phyloP scores from a whole-genome alignment of 1,140 invertebrate species.

The Elymnias hypermnestra region DNA sequence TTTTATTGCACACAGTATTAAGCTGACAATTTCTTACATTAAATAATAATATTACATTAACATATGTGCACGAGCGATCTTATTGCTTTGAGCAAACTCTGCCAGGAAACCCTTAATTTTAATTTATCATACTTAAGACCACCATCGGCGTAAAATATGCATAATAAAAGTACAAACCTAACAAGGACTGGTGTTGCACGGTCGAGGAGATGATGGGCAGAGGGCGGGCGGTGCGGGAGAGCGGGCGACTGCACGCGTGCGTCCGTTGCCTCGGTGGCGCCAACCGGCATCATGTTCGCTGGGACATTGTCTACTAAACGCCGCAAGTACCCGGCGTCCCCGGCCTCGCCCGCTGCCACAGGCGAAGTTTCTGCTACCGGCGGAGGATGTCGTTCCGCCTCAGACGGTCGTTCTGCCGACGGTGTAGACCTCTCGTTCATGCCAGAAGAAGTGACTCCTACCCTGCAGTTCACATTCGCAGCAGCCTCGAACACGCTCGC shows the following conservation, averaged over 20 bases:
- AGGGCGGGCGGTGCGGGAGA: conserved; percentile 53
- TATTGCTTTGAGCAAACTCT: too few relatives aligned
- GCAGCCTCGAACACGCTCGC: conserved; percentile 45
- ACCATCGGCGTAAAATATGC: too few relatives aligned
- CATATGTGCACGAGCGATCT: too few relatives aligned
- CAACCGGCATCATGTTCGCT: conserved; percentile 40
- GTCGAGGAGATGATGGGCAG: conserved; percentile 45
- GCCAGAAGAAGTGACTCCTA: conserved; percentile 15
- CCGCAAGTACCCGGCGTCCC: conserved; percentile 25
- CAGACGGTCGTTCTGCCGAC: conserved; percentile 18
- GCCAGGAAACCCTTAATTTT: too few relatives aligned
- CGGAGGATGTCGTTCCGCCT: conserved; percentile 11
- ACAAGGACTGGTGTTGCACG: conserved; percentile 55
- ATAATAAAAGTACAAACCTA: conserved; percentile 26
- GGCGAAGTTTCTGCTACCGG: conserved; percentile 13
- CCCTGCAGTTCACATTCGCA: conserved; percentile 21
- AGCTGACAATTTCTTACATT: too few relatives aligned
- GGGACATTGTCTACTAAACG: conserved; percentile 46
- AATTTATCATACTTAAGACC: too few relatives aligned
- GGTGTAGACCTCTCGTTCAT: conserved; percentile 16
- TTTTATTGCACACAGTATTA: too few relatives aligned
- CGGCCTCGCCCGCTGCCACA: conserved; percentile 12
- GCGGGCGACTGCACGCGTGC: conserved; percentile 64
- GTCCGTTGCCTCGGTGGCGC: conserved; percentile 56
- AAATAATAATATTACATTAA: too few relatives aligned